Percentiles rank a stretch among this genome's conserved stretches.
These are phyloP conservation scores for Imbricaverruca yamaguchii DNA, from an alignment of 2,888 invertebrate species.

Conservation along the genomic window DNA sequence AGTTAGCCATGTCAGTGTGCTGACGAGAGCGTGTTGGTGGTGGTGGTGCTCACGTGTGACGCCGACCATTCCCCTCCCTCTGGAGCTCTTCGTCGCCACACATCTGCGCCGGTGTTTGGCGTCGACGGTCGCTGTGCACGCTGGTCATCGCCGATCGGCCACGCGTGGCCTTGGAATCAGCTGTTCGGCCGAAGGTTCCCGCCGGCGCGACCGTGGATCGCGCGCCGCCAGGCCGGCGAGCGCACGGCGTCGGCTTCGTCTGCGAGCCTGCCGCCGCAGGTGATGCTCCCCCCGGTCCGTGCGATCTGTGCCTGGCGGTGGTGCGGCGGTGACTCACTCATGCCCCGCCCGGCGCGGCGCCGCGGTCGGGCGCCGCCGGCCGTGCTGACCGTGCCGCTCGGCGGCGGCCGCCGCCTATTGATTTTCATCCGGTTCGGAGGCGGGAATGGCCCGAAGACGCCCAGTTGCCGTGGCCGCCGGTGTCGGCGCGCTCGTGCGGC, in stretches of 20 bases:
- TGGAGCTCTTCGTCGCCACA: background rate
- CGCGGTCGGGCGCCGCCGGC: background rate
- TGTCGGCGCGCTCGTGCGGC: background rate
- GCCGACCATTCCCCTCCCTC: background rate
- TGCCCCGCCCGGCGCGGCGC: background rate
- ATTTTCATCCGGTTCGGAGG: background rate
- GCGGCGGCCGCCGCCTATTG: background rate
- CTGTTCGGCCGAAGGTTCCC: background rate
- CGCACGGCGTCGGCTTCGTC: background rate
- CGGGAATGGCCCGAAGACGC: background rate
- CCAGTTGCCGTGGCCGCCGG: background rate
- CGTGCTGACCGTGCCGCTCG: no score
- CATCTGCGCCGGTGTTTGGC: no score
- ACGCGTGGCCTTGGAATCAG: background rate
- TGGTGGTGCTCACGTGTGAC: background rate
- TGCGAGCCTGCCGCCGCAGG: background rate
- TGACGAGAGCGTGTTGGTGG: background rate
- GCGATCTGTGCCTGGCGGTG: no score
- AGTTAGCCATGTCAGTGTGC: background rate
- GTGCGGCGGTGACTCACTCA: no score
- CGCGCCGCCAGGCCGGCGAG: background rate
- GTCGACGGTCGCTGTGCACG: no score
- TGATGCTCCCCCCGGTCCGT: background rate
- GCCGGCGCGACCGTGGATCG: background rate
- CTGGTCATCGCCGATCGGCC: no score